Conservation (phyloP, 2,113 vertebrate genomes). For the Esox niger region DNA sequence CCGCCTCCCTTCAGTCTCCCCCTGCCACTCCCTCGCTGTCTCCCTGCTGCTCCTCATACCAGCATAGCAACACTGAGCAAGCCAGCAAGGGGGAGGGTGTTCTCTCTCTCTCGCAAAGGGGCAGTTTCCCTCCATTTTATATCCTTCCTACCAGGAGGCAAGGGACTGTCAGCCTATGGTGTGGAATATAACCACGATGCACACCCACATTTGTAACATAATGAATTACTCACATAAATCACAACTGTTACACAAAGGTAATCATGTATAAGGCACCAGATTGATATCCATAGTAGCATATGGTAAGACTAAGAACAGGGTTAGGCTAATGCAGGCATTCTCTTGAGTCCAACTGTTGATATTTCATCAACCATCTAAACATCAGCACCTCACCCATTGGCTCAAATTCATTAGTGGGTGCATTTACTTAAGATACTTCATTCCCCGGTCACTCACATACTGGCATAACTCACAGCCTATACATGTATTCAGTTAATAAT, state of each 20-base stretch:
- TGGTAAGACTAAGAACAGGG: slow-evolving; percentile 15
- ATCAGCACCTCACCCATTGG: slow-evolving; percentile 9
- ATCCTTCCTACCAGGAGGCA: slow-evolving; percentile 42
- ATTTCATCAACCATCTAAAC: slow-evolving; percentile 22
- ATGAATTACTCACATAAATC: not conserved
- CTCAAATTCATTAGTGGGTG: too few relatives aligned
- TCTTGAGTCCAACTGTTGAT: slow-evolving; percentile 8
- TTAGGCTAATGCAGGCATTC: slow-evolving; percentile 29
- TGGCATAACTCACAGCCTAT: too few relatives aligned
- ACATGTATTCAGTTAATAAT: too few relatives aligned
- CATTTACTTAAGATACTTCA: too few relatives aligned
- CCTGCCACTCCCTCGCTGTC: slow-evolving; percentile 28
- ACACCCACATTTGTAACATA: not conserved
- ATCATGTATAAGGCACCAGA: not conserved
- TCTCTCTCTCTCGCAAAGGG: slow-evolving; percentile 36
- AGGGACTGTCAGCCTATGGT: slow-evolving; percentile 20
- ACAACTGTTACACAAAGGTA: slow-evolving; percentile 7
- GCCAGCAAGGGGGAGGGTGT: slow-evolving; percentile 53
- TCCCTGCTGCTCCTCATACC: slow-evolving; percentile 50
- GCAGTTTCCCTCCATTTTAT: slow-evolving; percentile 70
- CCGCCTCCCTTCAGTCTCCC: slow-evolving; percentile 47
- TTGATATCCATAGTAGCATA: slow-evolving; percentile 15
- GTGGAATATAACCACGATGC: slow-evolving; percentile 20
- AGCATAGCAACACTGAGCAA: slow-evolving; percentile 67
- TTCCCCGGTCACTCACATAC: too few relatives aligned